A percentile compares a stretch with the other conserved stretches of the same genome.
Conservation (phyloP, 2,113 vertebrate species). For the Mola mola region DNA sequence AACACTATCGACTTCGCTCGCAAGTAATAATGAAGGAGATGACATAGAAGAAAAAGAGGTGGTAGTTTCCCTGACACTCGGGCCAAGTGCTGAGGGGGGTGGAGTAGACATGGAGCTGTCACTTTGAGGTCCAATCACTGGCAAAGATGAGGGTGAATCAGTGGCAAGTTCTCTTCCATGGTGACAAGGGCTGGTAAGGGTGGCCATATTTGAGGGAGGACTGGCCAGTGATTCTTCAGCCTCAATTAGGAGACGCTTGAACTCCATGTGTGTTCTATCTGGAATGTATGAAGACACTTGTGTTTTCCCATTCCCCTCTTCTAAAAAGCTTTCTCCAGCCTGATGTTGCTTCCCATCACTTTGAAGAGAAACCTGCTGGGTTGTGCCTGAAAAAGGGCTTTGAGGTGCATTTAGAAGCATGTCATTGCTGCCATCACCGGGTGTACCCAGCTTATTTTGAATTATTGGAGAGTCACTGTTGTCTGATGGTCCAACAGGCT, state of each 20-base stretch:
- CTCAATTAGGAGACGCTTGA: rapidly evolving
- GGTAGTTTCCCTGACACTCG: constrained; percentile 28
- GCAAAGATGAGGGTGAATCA: not conserved
- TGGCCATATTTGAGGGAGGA: not conserved
- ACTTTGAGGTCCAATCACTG: not conserved
- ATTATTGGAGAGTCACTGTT: not conserved
- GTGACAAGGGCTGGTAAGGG: not conserved
- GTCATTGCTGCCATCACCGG: not conserved
- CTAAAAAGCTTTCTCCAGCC: not conserved
- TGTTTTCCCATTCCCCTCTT: not conserved
- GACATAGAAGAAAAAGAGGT: constrained; percentile 18
- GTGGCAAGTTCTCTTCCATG: not conserved
- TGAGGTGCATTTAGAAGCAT: not conserved
- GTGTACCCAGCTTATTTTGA: not conserved
- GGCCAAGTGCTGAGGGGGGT: constrained; percentile 22
- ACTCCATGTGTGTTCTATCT: not conserved
- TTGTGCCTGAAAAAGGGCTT: not conserved
- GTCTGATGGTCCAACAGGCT: not conserved
- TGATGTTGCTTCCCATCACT: not conserved
- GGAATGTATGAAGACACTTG: not conserved
- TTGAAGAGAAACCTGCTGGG: not conserved
- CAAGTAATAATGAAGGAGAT: not conserved
- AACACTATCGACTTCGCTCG: not conserved
- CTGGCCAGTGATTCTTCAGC: not conserved
- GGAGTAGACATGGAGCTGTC: constrained; percentile 13